These are phyloP conservation scores for Spisula subtruncata DNA, from an alignment of 2,888 invertebrate genomes.

Conservation along the genomic window DNA sequence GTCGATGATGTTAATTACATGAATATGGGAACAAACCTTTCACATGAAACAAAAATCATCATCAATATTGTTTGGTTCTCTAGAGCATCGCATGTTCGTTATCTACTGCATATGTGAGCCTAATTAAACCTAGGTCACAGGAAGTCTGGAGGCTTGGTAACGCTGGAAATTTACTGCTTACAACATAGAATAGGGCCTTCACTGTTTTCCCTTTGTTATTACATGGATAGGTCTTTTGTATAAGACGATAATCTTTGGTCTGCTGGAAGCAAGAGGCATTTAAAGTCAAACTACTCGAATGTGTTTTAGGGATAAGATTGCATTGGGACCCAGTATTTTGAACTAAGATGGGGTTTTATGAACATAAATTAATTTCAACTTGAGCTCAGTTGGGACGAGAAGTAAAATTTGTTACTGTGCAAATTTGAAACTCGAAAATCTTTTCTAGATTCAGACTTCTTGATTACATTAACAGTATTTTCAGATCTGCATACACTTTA, in stretches of 20 bases:
- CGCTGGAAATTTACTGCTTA: background rate
- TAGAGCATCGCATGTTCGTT: background rate
- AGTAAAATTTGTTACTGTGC: constrained; percentile 20
- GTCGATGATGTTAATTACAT: constrained; percentile 30
- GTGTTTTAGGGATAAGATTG: constrained; percentile 24
- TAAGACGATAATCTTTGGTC: constrained; percentile 14
- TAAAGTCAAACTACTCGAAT: background rate
- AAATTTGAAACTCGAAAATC: constrained; percentile 17
- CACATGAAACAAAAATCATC: constrained; percentile 25
- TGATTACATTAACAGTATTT: background rate
- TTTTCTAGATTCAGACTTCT: background rate
- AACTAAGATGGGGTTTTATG: constrained; percentile 20
- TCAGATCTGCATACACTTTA: constrained; percentile 13
- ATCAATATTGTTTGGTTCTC: constrained; percentile 10
- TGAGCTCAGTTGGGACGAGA: constrained; percentile 25
- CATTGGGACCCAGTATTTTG: constrained; percentile 30
- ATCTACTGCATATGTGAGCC: background rate
- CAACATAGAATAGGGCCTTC: background rate
- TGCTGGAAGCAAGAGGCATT: no score
- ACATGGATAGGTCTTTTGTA: background rate
- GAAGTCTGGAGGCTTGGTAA: constrained; percentile 22
- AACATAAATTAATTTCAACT: constrained; percentile 13
- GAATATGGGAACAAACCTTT: constrained; percentile 37
- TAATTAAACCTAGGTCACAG: background rate
- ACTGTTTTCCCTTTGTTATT: background rate